phyloP scores from a whole-genome alignment of 1,140 invertebrate genomes.

The Drosophila asahinai region DNA sequence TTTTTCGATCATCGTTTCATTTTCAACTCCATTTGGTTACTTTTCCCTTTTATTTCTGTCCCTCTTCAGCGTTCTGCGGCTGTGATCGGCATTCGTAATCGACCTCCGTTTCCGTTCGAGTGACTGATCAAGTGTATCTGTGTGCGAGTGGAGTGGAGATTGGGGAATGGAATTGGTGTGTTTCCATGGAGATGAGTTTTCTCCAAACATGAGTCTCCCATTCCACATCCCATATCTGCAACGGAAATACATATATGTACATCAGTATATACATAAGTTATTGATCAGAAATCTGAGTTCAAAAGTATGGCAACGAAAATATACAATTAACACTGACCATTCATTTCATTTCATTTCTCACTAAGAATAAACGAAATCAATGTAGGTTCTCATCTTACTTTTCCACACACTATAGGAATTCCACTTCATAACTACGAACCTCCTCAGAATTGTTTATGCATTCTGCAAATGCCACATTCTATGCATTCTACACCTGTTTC shows the following conservation, averaged over 20 bases:
- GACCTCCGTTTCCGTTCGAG: slow-evolving; percentile 42
- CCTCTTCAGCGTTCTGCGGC: slow-evolving; percentile 29
- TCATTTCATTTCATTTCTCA: no score
- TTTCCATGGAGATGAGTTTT: slow-evolving; percentile 35
- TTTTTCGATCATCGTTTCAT: slow-evolving; percentile 40
- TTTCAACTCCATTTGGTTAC: slow-evolving; percentile 37
- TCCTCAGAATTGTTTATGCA: neutral
- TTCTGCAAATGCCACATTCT: neutral
- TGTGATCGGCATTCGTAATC: slow-evolving; percentile 55
- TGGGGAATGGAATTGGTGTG: neutral
- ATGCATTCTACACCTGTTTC: neutral
- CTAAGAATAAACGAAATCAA: no score
- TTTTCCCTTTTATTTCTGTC: slow-evolving; percentile 41
- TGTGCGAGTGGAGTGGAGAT: slow-evolving; percentile 11
- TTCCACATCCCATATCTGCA: slow-evolving; percentile 15
- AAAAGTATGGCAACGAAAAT: neutral
- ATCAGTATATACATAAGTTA: no score
- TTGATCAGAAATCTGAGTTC: neutral
- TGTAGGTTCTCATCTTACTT: no score
- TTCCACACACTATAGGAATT: neutral
- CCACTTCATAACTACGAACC: neutral
- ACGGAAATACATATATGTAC: neutral
- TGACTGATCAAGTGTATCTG: slow-evolving; percentile 34
- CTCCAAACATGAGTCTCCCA: slow-evolving; percentile 10
- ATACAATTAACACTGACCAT: no score